Percentiles rank a stretch among this genome's conserved stretches.
These are phyloP conservation scores for Morus bassanus DNA, from an alignment of 2,797 vertebrate genomes.

Conservation along the genomic window DNA sequence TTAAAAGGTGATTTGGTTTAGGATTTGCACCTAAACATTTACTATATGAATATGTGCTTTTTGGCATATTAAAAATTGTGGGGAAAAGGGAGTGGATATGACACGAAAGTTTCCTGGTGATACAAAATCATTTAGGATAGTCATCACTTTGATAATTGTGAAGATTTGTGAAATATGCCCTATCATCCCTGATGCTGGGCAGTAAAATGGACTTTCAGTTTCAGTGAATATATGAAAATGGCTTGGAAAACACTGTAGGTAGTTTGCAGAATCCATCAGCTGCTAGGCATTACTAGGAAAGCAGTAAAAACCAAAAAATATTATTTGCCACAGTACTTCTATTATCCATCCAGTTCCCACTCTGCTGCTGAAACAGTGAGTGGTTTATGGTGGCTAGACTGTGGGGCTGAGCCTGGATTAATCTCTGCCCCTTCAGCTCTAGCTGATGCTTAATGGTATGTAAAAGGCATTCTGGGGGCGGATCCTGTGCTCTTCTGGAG, in stretches of 20 bases:
- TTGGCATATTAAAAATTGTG: neutral
- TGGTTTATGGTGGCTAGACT: neutral
- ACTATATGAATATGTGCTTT: neutral
- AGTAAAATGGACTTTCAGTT: neutral
- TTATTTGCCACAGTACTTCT: neutral
- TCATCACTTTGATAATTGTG: neutral
- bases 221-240: neutral
- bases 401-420: neutral
- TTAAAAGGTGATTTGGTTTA: neutral
- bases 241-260: neutral
- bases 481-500: neutral
- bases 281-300: neutral
- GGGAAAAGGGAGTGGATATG: neutral
- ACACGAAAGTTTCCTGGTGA: neutral
- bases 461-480: neutral
- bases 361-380: neutral
- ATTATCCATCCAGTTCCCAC: neutral
- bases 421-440: neutral
- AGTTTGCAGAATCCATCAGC: neutral
- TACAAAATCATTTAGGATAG: neutral
- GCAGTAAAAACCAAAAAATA: neutral
- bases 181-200: neutral
- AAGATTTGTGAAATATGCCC: neutral
- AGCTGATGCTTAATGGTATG: neutral
- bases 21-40: slow-evolving; percentile 8